Evolutionary conservation across 2,797 vertebrate species (phyloP).

Genomic region (Tamandua tetradactyla): DNA sequence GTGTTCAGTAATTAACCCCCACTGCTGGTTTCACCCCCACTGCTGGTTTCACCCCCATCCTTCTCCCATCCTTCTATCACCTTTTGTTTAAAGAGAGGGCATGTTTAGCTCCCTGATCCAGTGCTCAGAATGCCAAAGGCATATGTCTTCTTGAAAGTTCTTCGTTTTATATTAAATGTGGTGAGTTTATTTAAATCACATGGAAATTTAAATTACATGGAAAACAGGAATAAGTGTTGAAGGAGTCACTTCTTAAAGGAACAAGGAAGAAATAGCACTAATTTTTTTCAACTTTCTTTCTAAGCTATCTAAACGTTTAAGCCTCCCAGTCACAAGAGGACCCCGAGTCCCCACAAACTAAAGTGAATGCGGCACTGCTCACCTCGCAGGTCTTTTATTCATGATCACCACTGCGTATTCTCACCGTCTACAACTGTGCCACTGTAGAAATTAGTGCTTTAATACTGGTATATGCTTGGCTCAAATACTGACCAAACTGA

Average conservation of each 20-base stretch:
- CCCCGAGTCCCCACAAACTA: neutral
- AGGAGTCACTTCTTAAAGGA: constrained; percentile 34
- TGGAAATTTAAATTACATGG: too few species aligned
- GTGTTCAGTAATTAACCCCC: neutral
- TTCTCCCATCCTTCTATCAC: neutral
- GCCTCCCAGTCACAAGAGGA: neutral
- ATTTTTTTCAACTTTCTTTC: constrained; percentile 29
- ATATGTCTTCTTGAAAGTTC: neutral
- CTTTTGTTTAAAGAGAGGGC: neutral
- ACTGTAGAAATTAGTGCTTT: constrained; percentile 40
- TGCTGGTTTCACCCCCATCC: neutral
- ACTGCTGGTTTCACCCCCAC: neutral
- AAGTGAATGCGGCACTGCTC: neutral
- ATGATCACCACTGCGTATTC: neutral
- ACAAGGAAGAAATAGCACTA: neutral
- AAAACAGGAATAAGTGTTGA: neutral
- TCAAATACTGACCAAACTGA: constrained; percentile 37
- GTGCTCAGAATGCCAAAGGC: constrained; percentile 22
- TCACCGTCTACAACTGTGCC: neutral
- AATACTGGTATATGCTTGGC: constrained; percentile 51
- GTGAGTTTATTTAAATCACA: neutral
- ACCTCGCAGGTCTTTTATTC: neutral
- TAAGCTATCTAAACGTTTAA: neutral
- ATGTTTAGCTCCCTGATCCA: neutral
- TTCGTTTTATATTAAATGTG: neutral